Evolutionary conservation across 2,113 vertebrate species (phyloP).

Genomic region (Cromileptes altivelis): DNA sequence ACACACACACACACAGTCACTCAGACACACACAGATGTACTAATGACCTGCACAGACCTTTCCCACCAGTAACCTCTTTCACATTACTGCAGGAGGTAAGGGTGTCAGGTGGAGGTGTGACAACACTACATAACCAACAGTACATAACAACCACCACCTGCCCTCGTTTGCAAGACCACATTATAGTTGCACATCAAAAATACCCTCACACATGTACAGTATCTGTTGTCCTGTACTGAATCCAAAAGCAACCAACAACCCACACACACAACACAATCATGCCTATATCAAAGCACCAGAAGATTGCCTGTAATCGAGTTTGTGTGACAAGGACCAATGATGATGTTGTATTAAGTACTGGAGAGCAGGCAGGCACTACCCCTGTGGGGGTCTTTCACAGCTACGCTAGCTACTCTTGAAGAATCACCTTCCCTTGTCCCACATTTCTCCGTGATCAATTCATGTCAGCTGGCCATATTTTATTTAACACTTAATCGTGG

Average conservation of each 20-base stretch:
- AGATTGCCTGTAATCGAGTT: slow-evolving; percentile 66
- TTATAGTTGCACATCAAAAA: slow-evolving; percentile 29
- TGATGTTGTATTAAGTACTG: slow-evolving; percentile 71
- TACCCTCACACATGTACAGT: slow-evolving; percentile 27
- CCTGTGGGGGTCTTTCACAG: slow-evolving; percentile 65
- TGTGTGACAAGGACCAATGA: slow-evolving; percentile 72
- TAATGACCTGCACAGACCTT: slow-evolving; percentile 41
- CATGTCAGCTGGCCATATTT: slow-evolving; percentile 77
- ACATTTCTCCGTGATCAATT: slow-evolving; percentile 74
- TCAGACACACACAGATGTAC: neutral
- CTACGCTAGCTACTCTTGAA: slow-evolving; percentile 55
- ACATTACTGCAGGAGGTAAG: slow-evolving; percentile 26
- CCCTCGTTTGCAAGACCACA: slow-evolving; percentile 35
- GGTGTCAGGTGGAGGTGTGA: slow-evolving; percentile 27
- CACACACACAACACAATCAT: slow-evolving; percentile 51
- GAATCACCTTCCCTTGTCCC: slow-evolving; percentile 67
- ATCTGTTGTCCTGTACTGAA: slow-evolving; percentile 37
- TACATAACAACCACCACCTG: slow-evolving; percentile 23
- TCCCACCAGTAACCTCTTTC: slow-evolving; percentile 28
- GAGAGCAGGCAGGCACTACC: slow-evolving; percentile 35
- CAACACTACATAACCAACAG: neutral
- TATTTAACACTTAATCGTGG: slow-evolving; percentile 76
- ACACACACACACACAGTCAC: neutral
- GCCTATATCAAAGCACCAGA: slow-evolving; percentile 37
- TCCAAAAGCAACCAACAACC: slow-evolving; percentile 32